Evolutionary conservation across 2,797 vertebrate species (phyloP).

Genomic region (Pantherophis alleghaniensis): DNA sequence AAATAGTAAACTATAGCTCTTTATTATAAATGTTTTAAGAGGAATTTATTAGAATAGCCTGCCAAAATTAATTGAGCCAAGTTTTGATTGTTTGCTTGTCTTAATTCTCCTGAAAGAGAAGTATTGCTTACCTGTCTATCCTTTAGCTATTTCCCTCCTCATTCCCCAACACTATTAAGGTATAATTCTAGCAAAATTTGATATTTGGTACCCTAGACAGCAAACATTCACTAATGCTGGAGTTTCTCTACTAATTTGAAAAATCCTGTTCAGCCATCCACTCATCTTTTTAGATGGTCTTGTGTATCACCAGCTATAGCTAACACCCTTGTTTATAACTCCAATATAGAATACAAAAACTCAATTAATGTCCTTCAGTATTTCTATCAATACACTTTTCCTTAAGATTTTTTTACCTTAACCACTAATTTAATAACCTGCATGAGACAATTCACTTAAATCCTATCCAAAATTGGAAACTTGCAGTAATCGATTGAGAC

Average conservation of each 20-base stretch:
- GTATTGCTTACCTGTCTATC: background rate
- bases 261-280: background rate
- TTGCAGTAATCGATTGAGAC: too few relatives aligned
- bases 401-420: background rate
- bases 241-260: background rate
- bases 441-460: background rate
- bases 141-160: background rate
- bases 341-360: background rate
- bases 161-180: background rate
- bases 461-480: background rate
- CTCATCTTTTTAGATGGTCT: background rate
- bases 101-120: background rate
- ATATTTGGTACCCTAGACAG: background rate
- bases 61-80: background rate
- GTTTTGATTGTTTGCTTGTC: background rate
- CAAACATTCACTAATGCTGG: background rate
- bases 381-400: background rate
- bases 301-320: background rate
- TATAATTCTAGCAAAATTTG: background rate
- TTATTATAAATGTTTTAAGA: background rate
- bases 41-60: background rate
- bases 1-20: constrained; percentile 34
- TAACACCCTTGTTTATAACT: background rate
- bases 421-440: background rate
- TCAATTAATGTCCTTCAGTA: background rate